Base-by-base conservation (phyloP, 2,113 vertebrate species). In the Cyphomyrus plagiostoma region DNA sequence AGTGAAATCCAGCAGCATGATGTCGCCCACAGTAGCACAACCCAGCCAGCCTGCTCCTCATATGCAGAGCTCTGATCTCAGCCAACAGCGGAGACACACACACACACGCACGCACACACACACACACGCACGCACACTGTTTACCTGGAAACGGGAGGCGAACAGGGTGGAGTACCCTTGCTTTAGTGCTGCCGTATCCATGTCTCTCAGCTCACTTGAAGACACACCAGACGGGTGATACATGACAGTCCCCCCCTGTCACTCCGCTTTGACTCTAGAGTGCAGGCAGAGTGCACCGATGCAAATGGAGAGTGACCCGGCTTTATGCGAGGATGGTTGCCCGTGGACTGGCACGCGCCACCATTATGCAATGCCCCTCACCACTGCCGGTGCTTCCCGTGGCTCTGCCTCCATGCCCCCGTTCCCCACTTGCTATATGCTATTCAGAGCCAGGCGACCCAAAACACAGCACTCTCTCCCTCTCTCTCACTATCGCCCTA, bases 131-230 rank as follows among this genome's bases (percentile, higher is more conserved):
- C 35, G 1, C 35, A 35, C 35, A 35, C n/a, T 3, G 9, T 85
- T 85, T 91, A 91, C 91, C 91, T 91, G 88, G 56, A 89, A 86
- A 62, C 62, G 88, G 13, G 91, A 89, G 84, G 88, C 26, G 49
- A 84, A 90, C 26, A 88, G 70, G 35, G 56, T 87, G 53, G 91
- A 89, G 88, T 89, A 91, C 53, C 86, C 89, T 49, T 89, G 88
- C 74, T 90, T 88, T 48, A 91, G 82, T 46, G 88, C 88, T 53
- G 85, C 50, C 23, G 87, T 53, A 48, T 91, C 91, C 91, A 90
- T 91, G 39, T 89, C 53, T 35, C 48, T 52, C 7, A 50, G 10
- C 30, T 50, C 23, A 1, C 39, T 88, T 53, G 53, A 42, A 56
- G 39, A 89, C 74, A 49, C 74, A 87, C 70, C 13, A 50, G 74